Evolutionary conservation across 2,888 invertebrate species (phyloP).

Genomic region (Andrena flavipes): DNA sequence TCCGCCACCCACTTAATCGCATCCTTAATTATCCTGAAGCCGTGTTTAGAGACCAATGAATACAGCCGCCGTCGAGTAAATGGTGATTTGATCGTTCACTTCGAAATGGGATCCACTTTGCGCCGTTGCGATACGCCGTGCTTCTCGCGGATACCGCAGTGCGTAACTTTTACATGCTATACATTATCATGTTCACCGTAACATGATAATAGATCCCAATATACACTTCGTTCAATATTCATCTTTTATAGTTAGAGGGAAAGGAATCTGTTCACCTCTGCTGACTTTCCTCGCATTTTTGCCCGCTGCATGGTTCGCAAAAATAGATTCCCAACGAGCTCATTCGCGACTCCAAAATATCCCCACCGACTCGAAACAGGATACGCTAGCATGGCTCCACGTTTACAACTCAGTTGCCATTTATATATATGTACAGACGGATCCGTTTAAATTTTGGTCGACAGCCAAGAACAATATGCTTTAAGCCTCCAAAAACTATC

Average conservation of each 20-base stretch:
- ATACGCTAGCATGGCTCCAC: neutral
- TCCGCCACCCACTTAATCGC: neutral
- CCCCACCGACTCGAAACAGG: neutral
- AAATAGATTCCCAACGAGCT: conserved; percentile 1
- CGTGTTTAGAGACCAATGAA: neutral
- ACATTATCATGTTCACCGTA: neutral
- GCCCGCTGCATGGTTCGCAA: neutral
- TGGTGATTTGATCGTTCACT: neutral
- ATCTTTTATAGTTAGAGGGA: too few relatives aligned
- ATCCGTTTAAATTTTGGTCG: conserved; percentile 31
- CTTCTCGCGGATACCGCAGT: conserved; percentile 31
- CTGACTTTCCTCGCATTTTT: neutral
- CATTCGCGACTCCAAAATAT: neutral
- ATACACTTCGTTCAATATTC: too few relatives aligned
- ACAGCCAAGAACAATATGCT: conserved; percentile 24
- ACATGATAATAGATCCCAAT: too few relatives aligned
- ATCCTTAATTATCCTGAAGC: neutral
- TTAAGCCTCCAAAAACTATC: neutral
- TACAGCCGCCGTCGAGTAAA: neutral
- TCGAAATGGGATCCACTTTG: neutral
- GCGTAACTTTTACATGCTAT: conserved; percentile 27
- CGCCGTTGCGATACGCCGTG: neutral
- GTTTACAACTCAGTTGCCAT: neutral
- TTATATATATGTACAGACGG: neutral
- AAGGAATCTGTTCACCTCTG: too few relatives aligned